These are phyloP conservation scores for Hydrolagus affinis DNA, from an alignment of 2,113 vertebrate species.

Conservation along the genomic window DNA sequence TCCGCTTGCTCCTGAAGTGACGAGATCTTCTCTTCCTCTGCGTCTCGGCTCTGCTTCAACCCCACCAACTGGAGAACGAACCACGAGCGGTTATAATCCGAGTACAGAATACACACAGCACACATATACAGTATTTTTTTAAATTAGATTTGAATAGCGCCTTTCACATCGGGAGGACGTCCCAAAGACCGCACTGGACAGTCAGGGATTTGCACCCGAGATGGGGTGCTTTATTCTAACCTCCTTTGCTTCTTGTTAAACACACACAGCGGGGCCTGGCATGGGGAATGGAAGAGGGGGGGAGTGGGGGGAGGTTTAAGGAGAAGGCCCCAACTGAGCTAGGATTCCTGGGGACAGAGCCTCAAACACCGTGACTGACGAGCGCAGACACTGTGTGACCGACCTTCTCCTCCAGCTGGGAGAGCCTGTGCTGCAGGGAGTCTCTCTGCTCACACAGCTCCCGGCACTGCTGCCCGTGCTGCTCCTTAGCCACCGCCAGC, in stretches of 20 bases:
- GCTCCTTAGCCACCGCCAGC: conserved; percentile 58
- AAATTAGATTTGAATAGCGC: background rate
- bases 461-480: conserved; percentile 57
- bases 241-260: too few relatives aligned
- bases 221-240: too few relatives aligned
- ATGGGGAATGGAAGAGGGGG: background rate
- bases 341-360: background rate
- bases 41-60: conserved; percentile 51
- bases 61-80: conserved; percentile 43
- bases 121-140: background rate
- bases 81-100: background rate
- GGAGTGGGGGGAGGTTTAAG: background rate
- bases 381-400: background rate
- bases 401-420: conserved; percentile 72
- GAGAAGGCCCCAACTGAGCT: background rate
- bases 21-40: conserved; percentile 52
- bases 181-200: too few relatives aligned
- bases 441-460: conserved; percentile 69
- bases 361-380: background rate
- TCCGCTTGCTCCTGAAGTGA: conserved; percentile 50
- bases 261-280: background rate
- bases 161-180: too few relatives aligned
- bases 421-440: conserved; percentile 54
- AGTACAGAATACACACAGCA: background rate
- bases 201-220: too few relatives aligned